Percentiles rank a stretch among this genome's conserved stretches.
Evolutionary conservation across 2,113 vertebrate species (phyloP).

Genomic region (Spilogale gracilis): DNA sequence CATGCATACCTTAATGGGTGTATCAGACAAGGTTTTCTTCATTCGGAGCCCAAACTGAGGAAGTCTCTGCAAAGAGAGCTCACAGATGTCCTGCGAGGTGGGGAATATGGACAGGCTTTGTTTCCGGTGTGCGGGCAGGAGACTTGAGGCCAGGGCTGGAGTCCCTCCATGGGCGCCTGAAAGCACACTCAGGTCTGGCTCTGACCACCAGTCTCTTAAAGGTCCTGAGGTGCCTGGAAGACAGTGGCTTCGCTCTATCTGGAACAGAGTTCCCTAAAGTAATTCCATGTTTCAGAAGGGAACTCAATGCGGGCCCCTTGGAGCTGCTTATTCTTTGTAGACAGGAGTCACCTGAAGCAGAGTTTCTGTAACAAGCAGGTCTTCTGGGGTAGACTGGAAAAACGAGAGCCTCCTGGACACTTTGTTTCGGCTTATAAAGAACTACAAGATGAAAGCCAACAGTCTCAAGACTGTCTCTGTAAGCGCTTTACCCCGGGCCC

Average conservation of each 20-base stretch:
- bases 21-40: neutral
- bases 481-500: fast-evolving
- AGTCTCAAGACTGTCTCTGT: neutral
- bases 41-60: fast-evolving
- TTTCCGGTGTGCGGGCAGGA: neutral
- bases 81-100: fast-evolving
- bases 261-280: neutral
- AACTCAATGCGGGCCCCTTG: too few relatives aligned
- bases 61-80: fast-evolving
- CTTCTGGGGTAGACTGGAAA: fast-evolving
- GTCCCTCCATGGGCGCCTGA: neutral
- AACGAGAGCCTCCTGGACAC: neutral
- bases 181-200: neutral
- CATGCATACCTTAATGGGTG: fast-evolving
- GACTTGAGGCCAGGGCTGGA: fast-evolving
- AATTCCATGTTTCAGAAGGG: neutral
- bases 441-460: neutral
- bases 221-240: neutral
- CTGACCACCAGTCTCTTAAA: neutral
- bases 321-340: fast-evolving
- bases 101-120: fast-evolving
- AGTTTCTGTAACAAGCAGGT: fast-evolving
- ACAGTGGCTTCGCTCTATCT: neutral
- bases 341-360: neutral
- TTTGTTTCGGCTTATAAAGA: neutral